Evolutionary conservation across 2,888 invertebrate species (phyloP), one percentile per base, ranked within the genome.

Genomic region (Dicranocentrus wangi): DNA sequence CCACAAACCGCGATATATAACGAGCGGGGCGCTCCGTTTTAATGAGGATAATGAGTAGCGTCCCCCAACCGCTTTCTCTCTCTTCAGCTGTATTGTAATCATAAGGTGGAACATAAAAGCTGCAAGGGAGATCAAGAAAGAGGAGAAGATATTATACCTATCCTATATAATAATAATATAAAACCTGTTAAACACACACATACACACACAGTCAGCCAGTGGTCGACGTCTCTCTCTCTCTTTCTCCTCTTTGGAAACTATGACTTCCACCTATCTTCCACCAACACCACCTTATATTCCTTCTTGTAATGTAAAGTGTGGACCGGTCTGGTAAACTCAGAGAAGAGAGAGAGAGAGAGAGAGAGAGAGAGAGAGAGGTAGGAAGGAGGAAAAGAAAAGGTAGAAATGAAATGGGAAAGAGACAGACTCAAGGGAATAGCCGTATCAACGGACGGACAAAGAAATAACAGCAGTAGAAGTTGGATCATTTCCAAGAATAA

Each of bases 401-500:
- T 60, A 60, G 5, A 27, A 27, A 21, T 60, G 60, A 27, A 60
- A 60, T 60, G 28, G 10, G 23, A 60, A 60, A 27, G n/a, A 21
- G 25, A 23, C 8, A 60, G 17, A 2, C 21, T 8, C 21, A 15
- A 27, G 60, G 27, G 28, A 60, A 15, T 27, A 47, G 3, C 21
- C 19, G 53, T 7, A 53, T 3, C 21, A 53, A 23, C 47, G 15
- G 53, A 47, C 5, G 53, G 53, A 53, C 47, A n/a, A 47, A 47
- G 47, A 47, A 21, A 55, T 5, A 23, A 19, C 19, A 60, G 28
- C 28, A 60, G 5, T 25, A 60, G 60, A n/a, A 60, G 60, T 60
- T 60, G 60, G 60, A 60, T 60, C 60, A 60, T 60, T 60, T 60
- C 60, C 60, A 60, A 60, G 60, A 60, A 60, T 60, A 60, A 60